Evolutionary conservation across 2,888 invertebrate species (phyloP).

Genomic region (Papilio demoleus): DNA sequence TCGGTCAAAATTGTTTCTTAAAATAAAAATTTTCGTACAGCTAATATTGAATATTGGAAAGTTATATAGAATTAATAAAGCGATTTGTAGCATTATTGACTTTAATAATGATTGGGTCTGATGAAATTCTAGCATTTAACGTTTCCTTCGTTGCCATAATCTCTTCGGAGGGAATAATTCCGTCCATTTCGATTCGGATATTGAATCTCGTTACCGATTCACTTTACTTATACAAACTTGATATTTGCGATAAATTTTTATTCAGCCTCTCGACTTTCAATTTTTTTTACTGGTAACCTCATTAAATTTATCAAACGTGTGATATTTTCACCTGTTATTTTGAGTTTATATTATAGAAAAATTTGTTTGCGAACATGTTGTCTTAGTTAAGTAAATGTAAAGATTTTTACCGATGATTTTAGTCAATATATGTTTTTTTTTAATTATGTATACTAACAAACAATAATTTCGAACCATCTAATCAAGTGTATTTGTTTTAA

Average conservation of each 20-base stretch:
- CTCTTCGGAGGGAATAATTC: slow-evolving; percentile 67
- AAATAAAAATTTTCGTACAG: slow-evolving; percentile 4
- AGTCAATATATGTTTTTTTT: too few relatives aligned
- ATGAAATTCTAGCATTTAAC: slow-evolving; percentile 49
- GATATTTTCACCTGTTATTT: background rate
- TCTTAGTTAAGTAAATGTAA: too few relatives aligned
- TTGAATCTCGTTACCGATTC: slow-evolving; percentile 62
- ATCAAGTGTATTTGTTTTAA: too few relatives aligned
- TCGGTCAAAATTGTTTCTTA: background rate
- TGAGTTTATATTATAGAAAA: too few relatives aligned
- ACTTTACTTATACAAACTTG: slow-evolving; percentile 55
- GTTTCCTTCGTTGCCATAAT: slow-evolving; percentile 61
- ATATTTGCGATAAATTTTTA: slow-evolving; percentile 76
- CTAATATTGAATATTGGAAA: background rate
- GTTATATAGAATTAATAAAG: slow-evolving; percentile 15
- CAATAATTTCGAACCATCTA: too few relatives aligned
- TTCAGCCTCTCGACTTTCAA: slow-evolving; percentile 58
- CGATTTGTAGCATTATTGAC: slow-evolving; percentile 50
- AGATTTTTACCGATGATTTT: too few relatives aligned
- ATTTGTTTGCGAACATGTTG: too few relatives aligned
- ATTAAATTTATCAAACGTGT: slow-evolving; percentile 45
- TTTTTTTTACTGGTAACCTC: slow-evolving; percentile 59
- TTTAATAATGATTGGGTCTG: slow-evolving; percentile 47
- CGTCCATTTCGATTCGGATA: slow-evolving; percentile 68
- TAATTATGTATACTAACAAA: too few relatives aligned